Conservation (phyloP, 2,888 invertebrate species). For the Eumerus sabulonum region DNA sequence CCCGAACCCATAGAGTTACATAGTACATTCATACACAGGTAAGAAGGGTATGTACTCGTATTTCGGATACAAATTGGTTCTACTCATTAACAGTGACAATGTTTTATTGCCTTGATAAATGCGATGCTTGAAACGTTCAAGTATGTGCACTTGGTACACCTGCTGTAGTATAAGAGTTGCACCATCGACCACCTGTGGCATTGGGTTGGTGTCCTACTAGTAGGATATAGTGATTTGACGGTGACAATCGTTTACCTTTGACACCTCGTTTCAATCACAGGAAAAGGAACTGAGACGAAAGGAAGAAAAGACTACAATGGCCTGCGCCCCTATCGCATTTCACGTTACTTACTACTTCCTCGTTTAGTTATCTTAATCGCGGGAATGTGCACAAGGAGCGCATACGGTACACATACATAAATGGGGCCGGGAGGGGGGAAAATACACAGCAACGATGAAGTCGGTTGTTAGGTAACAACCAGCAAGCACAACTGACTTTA, state of each 20-base stretch:
- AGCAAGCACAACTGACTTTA: conserved; percentile 65
- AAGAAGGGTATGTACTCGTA: background rate
- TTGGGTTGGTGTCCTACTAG: conserved; percentile 13
- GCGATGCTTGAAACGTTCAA: conserved; percentile 49
- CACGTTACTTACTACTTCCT: conserved; percentile 64
- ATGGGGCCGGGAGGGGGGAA: conserved; percentile 29
- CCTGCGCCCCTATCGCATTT: conserved; percentile 62
- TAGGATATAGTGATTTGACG: conserved; percentile 33
- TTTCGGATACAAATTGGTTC: no score
- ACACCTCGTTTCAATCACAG: conserved; percentile 63
- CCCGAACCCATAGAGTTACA: no score
- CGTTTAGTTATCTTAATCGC: conserved; percentile 63
- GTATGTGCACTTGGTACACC: conserved; percentile 44
- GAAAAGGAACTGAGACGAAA: conserved; percentile 35
- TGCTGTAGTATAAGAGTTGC: conserved; percentile 30
- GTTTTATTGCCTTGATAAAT: conserved; percentile 53
- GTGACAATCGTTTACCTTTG: conserved; percentile 65
- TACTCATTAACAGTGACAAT: conserved; percentile 49
- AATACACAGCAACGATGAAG: conserved; percentile 47
- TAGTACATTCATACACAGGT: no score
- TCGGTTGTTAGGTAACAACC: conserved; percentile 64
- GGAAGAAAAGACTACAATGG: background rate
- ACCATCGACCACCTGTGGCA: conserved; percentile 65
- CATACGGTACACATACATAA: conserved; percentile 40
- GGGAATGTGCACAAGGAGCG: conserved; percentile 49